Evolutionary conservation across 2,888 invertebrate species (phyloP).

Genomic region (Aspidiotus destructor): DNA sequence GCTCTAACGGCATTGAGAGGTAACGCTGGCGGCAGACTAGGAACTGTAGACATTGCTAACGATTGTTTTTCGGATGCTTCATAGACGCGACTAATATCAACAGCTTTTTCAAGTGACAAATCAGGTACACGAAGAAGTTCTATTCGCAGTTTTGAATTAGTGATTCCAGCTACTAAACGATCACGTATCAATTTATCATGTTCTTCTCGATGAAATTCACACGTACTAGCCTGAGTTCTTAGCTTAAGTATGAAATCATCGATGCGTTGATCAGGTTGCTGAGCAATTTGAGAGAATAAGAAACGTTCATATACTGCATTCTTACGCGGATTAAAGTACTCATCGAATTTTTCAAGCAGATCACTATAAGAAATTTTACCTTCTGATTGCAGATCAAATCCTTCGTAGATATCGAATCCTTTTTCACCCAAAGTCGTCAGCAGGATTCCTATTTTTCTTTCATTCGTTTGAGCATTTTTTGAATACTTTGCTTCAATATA

Average conservation of each 20-base stretch:
- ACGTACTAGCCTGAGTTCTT: not conserved
- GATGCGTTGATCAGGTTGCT: not conserved
- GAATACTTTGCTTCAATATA: conserved; percentile 1
- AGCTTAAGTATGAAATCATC: not conserved
- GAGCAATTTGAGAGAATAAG: not conserved
- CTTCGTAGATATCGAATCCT: not conserved
- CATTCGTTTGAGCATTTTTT: not conserved
- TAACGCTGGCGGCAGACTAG: too few species aligned
- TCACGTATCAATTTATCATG: not conserved
- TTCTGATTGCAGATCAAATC: not conserved
- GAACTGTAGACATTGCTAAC: too few species aligned
- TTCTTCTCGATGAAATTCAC: not conserved
- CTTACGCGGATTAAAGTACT: not conserved
- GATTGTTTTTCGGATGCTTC: not conserved
- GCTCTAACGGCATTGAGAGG: too few species aligned
- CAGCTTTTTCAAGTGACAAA: not conserved
- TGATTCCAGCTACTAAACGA: not conserved
- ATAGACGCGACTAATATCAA: not conserved
- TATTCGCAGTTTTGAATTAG: not conserved
- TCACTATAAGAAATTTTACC: not conserved
- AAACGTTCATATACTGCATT: not conserved
- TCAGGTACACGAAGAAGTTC: not conserved
- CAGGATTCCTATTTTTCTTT: not conserved
- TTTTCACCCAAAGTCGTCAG: not conserved
- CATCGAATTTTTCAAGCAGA: not conserved